phyloP scores from a whole-genome alignment of 2,113 vertebrate genomes.

The Cottus gobio region DNA sequence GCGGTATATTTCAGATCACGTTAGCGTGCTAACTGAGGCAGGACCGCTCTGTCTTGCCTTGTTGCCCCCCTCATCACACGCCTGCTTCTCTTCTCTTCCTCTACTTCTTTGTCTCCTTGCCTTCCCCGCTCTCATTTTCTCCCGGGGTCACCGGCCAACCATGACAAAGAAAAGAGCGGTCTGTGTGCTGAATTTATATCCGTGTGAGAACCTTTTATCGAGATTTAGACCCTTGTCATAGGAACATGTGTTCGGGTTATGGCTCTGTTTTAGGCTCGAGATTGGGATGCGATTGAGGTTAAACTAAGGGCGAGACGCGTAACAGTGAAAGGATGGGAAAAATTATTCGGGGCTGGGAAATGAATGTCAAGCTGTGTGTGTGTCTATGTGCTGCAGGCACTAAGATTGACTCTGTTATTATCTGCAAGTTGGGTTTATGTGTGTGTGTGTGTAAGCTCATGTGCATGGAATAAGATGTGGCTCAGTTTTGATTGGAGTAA shows the following conservation, averaged over 20 bases:
- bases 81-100: conserved; percentile 51
- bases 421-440: conserved; percentile 10
- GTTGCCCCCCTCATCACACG: conserved; percentile 70
- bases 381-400: neutral
- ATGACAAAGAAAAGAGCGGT: conserved; percentile 31
- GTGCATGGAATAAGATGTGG: conserved; percentile 22
- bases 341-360: neutral
- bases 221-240: conserved; percentile 17
- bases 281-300: conserved; percentile 2
- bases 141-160: conserved; percentile 69
- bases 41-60: conserved; percentile 66
- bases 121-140: conserved; percentile 42
- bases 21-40: conserved; percentile 56
- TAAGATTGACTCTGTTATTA: conserved; percentile 13
- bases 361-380: neutral
- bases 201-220: conserved; percentile 18
- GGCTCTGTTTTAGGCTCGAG: neutral
- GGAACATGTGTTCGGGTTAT: neutral
- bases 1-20: conserved; percentile 62
- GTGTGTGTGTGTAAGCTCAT: neutral
- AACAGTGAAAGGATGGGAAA: conserved; percentile 20
- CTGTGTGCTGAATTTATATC: neutral
- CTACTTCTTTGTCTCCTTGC: conserved; percentile 41
- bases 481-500: conserved; percentile 32
- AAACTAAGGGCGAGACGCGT: conserved; percentile 4